phyloP scores from a whole-genome alignment of 2,888 invertebrate genomes.

The Helobdella robusta region DNA sequence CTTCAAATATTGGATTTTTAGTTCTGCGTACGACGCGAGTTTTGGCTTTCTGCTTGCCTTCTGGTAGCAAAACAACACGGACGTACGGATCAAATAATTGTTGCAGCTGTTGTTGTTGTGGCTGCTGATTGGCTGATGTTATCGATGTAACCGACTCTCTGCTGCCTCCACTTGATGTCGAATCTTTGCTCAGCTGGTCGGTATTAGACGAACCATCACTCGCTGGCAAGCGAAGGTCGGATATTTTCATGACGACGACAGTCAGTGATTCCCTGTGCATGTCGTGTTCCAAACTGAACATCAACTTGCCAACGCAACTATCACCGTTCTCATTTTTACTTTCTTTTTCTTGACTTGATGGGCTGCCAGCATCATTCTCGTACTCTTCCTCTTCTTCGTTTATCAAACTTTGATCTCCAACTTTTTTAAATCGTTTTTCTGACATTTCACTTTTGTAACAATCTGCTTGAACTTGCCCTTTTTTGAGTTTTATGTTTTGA shows the following conservation, averaged over 20 bases:
- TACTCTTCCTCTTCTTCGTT: conserved; percentile 44
- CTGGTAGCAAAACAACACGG: conserved; percentile 88
- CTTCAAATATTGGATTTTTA: conserved; percentile 89
- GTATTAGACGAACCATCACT: background rate
- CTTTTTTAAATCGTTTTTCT: conserved; percentile 15
- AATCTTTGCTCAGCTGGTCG: background rate
- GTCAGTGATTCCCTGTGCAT: conserved; percentile 79
- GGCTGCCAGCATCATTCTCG: conserved; percentile 41
- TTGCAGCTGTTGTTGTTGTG: conserved; percentile 63
- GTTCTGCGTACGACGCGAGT: conserved; percentile 91
- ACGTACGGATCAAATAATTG: conserved; percentile 91
- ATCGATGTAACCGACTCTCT: too few species aligned
- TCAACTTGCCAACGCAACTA: conserved; percentile 66
- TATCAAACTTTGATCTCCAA: background rate
- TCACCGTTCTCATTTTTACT: conserved; percentile 42
- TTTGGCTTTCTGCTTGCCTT: conserved; percentile 94
- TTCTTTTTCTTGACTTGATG: conserved; percentile 48
- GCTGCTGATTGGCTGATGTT: too few species aligned
- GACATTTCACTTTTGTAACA: conserved; percentile 14
- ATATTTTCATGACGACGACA: conserved; percentile 81
- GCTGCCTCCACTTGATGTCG: background rate
- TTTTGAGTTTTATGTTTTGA: conserved; percentile 1
- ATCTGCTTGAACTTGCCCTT: conserved; percentile 18
- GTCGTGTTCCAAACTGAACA: conserved; percentile 80
- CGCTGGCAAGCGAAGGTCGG: conserved; percentile 62